Base-by-base conservation (phyloP, 2,888 invertebrate genomes). In the Hirtodrosophila confusa region DNA sequence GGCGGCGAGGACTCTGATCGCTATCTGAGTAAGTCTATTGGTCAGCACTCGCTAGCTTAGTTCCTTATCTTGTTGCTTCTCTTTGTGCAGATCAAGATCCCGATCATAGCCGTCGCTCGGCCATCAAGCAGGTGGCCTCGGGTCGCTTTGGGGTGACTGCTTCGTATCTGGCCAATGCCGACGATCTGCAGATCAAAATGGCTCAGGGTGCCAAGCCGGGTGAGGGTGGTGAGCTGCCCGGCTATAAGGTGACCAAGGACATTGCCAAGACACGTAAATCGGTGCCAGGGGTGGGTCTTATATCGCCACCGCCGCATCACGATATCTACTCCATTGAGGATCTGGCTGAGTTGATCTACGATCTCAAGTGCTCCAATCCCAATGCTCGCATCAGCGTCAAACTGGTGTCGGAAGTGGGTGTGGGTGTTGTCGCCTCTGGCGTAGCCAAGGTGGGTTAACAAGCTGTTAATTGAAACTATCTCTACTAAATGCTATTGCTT, bases 261-360 rank as follows among this genome's bases (percentile, higher is more conserved):
- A 99, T 99, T 87, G 99, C 99, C 0, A 94, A 94, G 86, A 98
- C 98, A 0, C 95, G 99, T 55, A 97, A 99, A 90, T 99, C 98
- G 0, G 97, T 99, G 3, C 94, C 99, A 0, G 98, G 98, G 3
- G 99, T 99, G 8, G 99, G 99, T 5, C 93, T 99, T 7, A 99
- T 99, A 91, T 99, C 98, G 0, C 99, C 99, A 5, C 99, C 99
- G 8, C 99, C 99, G 2, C 99, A 99, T 93, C 99, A 99, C 93
- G 99, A 99, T 89, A 99, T 99, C 92, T 99, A 99, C 93, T 99
- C 98, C 49, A 99, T 99, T 90, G 99, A 99, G 92, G 99, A 99
- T 93, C 93, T 99, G 86, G 98, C 99, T 0, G 98, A 99, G 92
- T 93, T 99, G 56, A 99, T 99, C 89, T 99, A 99, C 90, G 99